A percentile compares a stretch with the other conserved stretches of the same genome.
Evolutionary conservation across 2,113 vertebrate genomes (phyloP).

Genomic region (Zosterops lateralis): DNA sequence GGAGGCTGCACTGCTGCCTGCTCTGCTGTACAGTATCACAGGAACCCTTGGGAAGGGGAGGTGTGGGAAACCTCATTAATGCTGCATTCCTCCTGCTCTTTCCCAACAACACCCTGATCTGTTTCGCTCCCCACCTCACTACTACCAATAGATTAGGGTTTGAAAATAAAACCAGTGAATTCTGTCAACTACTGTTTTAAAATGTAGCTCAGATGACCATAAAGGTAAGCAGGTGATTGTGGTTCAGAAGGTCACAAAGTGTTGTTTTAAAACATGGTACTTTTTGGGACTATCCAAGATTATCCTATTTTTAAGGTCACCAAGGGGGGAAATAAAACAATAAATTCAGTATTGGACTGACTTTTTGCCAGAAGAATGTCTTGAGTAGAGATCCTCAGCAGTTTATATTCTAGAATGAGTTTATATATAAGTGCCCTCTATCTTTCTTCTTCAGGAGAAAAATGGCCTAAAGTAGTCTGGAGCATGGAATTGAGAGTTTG

Average conservation of each 20-base stretch:
- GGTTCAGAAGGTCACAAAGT: not conserved
- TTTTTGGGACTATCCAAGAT: not conserved
- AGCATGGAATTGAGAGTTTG: not conserved
- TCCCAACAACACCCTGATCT: not conserved
- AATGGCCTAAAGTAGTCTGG: not conserved
- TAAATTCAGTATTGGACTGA: not conserved
- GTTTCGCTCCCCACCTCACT: not conserved
- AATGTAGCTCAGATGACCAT: not conserved
- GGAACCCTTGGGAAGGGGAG: not conserved
- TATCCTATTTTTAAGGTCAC: not conserved
- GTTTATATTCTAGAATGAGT: not conserved
- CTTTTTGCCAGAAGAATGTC: not conserved
- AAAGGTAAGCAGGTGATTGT: fast-evolving
- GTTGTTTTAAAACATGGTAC: not conserved
- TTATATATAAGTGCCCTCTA: not conserved
- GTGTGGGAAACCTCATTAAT: not conserved
- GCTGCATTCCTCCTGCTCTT: not conserved
- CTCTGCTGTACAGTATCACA: not conserved
- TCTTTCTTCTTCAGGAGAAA: not conserved
- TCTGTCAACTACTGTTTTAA: not conserved
- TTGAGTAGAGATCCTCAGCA: not conserved
- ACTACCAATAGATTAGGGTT: not conserved
- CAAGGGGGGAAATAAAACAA: not conserved
- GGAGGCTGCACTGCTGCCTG: not conserved
- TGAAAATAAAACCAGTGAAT: not conserved